phyloP scores from a whole-genome alignment of 2,888 invertebrate genomes.

The Idaea aversata region DNA sequence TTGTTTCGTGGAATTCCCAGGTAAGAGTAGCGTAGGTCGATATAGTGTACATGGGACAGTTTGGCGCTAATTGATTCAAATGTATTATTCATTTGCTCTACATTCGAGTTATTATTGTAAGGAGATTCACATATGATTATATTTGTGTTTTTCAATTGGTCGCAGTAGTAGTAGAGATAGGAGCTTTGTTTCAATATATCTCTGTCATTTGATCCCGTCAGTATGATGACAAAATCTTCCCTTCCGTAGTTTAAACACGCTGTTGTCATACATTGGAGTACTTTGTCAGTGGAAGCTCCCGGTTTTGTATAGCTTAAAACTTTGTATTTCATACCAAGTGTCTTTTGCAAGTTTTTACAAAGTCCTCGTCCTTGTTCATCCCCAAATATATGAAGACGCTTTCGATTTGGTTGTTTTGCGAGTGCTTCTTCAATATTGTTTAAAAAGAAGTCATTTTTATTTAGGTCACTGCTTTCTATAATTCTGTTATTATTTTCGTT shows the following conservation, averaged over 20 bases:
- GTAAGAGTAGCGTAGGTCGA: slow-evolving; percentile 7
- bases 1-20: slow-evolving; percentile 7
- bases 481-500: background rate
- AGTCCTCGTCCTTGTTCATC: slow-evolving; percentile 10
- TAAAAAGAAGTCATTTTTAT: background rate
- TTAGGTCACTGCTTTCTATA: background rate
- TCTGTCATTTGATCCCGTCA: slow-evolving; percentile 9
- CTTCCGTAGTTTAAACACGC: slow-evolving; percentile 3
- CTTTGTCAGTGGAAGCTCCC: slow-evolving; percentile 6
- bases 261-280: slow-evolving; percentile 1
- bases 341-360: slow-evolving; percentile 3
- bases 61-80: background rate
- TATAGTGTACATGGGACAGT: slow-evolving; percentile 6
- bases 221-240: slow-evolving; percentile 4
- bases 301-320: slow-evolving; percentile 7
- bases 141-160: slow-evolving; percentile 6
- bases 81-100: background rate
- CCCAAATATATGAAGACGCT: background rate
- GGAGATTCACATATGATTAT: slow-evolving; percentile 7
- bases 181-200: slow-evolving; percentile 1
- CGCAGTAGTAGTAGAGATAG: slow-evolving; percentile 2
- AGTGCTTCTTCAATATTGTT: background rate
- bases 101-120: background rate
- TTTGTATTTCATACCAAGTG: slow-evolving; percentile 3
- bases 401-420: background rate